Conservation (phyloP, 2,797 vertebrate genomes). For the Tamandua tetradactyla region DNA sequence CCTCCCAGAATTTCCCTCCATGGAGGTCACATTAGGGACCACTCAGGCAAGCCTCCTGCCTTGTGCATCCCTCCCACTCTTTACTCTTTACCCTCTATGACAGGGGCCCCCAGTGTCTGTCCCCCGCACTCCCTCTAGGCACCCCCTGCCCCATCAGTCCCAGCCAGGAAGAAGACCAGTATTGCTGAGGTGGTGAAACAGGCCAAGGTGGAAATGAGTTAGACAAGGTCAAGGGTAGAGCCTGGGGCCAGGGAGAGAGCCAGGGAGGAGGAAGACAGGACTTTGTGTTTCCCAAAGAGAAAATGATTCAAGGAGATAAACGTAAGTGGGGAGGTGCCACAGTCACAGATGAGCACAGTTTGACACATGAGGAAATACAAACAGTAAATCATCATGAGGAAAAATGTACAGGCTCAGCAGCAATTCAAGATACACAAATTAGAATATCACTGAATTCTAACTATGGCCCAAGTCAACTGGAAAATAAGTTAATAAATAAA, state of each 20-base stretch:
- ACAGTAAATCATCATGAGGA: slow-evolving; percentile 30
- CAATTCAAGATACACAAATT: slow-evolving; percentile 67
- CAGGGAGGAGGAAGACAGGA: neutral
- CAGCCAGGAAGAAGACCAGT: neutral
- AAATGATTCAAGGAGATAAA: neutral
- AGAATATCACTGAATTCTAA: slow-evolving; percentile 55
- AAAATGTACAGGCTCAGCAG: slow-evolving; percentile 69
- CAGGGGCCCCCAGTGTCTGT: neutral
- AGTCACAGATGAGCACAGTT: neutral
- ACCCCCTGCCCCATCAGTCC: neutral
- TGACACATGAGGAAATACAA: slow-evolving; percentile 56
- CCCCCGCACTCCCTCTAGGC: neutral
- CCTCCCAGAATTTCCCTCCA: neutral
- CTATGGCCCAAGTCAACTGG: slow-evolving; percentile 25
- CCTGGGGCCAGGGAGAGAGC: neutral
- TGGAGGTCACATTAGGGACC: neutral
- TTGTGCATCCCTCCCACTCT: neutral
- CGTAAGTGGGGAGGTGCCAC: neutral
- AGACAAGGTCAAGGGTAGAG: neutral
- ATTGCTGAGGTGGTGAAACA: neutral
- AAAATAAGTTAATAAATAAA: slow-evolving; percentile 72
- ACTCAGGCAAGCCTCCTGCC: neutral
- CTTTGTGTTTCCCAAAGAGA: neutral
- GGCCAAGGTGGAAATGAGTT: neutral
- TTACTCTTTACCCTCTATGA: neutral